Base-by-base conservation (phyloP, 1,140 invertebrate species). In the Atta colombica region DNA sequence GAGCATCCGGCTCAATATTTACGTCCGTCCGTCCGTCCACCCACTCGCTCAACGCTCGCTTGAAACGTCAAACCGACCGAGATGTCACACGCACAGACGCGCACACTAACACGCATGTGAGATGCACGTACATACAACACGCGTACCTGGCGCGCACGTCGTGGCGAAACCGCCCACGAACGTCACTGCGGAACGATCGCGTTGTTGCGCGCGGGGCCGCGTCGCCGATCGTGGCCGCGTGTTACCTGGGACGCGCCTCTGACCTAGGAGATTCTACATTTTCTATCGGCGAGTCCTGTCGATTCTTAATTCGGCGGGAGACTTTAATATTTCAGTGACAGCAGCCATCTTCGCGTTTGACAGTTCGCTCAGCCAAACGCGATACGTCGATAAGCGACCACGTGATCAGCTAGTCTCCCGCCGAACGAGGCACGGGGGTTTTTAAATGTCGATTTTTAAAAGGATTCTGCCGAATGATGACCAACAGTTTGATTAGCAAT, bases 341-440 rank as follows among this genome's bases (percentile, higher is more conserved):
- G 92, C 80, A 80, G 93, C 91, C 93, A 94, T 94, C 91, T 94
- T 94, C 86, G 86, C 87, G 87, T 89, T 92, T 88, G 86, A 87
- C 85, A 72, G 77, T 78, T 86, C 77, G 69, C 77, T 85, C 77
- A 71, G 85, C 85, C 60, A 72, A 81, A 92, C 80, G 81, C 86
- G 89, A 92, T 93, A 93, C 92, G 93, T 93, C 93, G 91, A 93
- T 93, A 93, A 89, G 55, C 39, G 55, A n/a, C 91, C 93, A 93
- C 92, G 92, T 92, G 93, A 92, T 77, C 60, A 2, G 3, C 14
- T 21, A 12, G 8, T 60, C 28, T 6, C 18, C 18, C 61, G 77
- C 61, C 25, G 61, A n/a, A 2, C 28, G 51, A 16, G 16, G 8
- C 3, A 14, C 14, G 14, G 18, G 31, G 14, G 6, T 39, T 68